Percentiles rank a stretch among this genome's conserved stretches.
phyloP scores from a whole-genome alignment of 1,140 invertebrate genomes.

The Sarcophaga peregrina region DNA sequence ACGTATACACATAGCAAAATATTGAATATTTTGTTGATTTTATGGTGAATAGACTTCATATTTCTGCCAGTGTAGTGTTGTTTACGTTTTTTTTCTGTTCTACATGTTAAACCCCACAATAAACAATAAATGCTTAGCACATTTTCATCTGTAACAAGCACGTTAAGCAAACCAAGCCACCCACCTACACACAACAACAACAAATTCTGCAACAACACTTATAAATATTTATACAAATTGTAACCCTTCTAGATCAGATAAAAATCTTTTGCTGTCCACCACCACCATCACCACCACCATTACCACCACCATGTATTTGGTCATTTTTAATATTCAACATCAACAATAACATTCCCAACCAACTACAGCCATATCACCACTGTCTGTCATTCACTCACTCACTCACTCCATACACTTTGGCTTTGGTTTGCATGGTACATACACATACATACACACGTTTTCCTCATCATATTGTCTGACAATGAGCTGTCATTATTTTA shows the following conservation, averaged over 20 bases:
- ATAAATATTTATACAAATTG: not conserved
- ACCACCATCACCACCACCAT: not conserved
- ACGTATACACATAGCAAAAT: too few relatives aligned
- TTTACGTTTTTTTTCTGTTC: too few relatives aligned
- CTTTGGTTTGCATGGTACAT: slow-evolving; percentile 2
- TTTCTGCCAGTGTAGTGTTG: too few relatives aligned
- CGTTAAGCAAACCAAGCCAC: not conserved
- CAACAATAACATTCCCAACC: not conserved
- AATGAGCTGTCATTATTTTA: slow-evolving; percentile 41
- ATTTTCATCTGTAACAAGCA: too few relatives aligned
- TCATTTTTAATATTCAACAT: slow-evolving; percentile 18
- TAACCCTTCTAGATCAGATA: not conserved
- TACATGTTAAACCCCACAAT: too few relatives aligned
- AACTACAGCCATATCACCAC: not conserved
- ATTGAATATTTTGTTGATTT: too few relatives aligned
- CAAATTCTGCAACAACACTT: too few relatives aligned
- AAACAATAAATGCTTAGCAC: too few relatives aligned
- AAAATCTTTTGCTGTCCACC: not conserved
- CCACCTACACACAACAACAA: not conserved
- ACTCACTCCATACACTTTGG: not conserved
- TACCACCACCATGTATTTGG: not conserved
- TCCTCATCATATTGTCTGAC: slow-evolving; percentile 29
- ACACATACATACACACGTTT: too few relatives aligned
- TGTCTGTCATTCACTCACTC: not conserved
- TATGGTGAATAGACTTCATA: too few relatives aligned